Evolutionary conservation across 2,797 vertebrate species (phyloP).

Genomic region (Lepus oiostolus): DNA sequence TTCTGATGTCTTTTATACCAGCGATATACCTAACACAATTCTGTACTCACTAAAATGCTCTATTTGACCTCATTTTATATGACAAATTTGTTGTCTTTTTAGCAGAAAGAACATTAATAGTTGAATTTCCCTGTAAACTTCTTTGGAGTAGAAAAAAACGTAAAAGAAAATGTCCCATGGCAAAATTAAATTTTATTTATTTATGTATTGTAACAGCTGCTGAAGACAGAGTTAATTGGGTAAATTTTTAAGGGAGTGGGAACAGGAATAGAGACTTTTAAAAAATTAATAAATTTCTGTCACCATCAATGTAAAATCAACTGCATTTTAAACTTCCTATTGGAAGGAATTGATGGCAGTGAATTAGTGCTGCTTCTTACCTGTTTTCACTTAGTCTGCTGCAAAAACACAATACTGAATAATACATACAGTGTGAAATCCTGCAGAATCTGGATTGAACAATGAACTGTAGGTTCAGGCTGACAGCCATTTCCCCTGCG

Average conservation of each 20-base stretch:
- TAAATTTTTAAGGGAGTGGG: background rate
- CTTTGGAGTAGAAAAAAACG: conserved; percentile 54
- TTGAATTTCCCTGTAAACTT: conserved; percentile 4
- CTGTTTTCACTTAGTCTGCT: background rate
- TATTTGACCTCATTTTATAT: conserved; percentile 62
- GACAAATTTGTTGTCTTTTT: conserved; percentile 40
- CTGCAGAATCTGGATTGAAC: background rate
- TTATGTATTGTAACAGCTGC: background rate
- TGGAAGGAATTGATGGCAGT: background rate
- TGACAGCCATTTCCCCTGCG: background rate
- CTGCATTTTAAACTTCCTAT: background rate
- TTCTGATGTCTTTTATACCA: background rate
- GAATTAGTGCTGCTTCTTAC: background rate
- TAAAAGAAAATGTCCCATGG: conserved; percentile 17
- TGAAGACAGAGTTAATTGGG: background rate
- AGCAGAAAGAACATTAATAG: conserved; percentile 30
- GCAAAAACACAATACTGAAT: background rate
- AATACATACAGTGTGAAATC: background rate
- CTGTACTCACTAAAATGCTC: conserved; percentile 33
- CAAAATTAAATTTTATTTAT: conserved; percentile 36
- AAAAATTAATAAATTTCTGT: conserved; percentile 13
- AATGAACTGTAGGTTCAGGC: accelerated
- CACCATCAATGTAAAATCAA: background rate
- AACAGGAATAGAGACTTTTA: background rate
- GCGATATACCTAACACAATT: conserved; percentile 43